Percentiles rank a stretch among this genome's conserved stretches.
These are phyloP conservation scores for Buathra laborator DNA, from an alignment of 2,888 invertebrate genomes.

Conservation along the genomic window DNA sequence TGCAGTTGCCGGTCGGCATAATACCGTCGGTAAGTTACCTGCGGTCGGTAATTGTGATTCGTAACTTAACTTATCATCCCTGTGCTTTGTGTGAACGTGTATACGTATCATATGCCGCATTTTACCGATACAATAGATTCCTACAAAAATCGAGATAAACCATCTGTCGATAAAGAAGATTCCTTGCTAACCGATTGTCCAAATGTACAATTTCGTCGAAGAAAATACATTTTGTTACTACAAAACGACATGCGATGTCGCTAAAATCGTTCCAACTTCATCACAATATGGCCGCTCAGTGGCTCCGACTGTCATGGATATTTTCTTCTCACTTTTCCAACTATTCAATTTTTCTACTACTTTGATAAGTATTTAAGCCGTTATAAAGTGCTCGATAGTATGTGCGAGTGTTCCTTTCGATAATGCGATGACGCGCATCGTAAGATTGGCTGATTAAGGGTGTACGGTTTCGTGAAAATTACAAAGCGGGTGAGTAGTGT, in stretches of 20 bases:
- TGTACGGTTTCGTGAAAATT: conserved; percentile 44
- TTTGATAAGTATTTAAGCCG: conserved; percentile 75
- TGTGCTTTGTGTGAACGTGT: no score
- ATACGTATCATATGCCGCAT: neutral
- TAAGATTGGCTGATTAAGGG: conserved; percentile 44
- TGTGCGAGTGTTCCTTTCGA: conserved; percentile 30
- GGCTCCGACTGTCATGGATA: conserved; percentile 81
- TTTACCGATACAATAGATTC: neutral
- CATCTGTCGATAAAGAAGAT: neutral
- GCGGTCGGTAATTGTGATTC: neutral
- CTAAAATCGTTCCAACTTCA: conserved; percentile 57
- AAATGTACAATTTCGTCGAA: neutral
- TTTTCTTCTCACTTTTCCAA: conserved; percentile 81
- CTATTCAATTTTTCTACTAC: conserved; percentile 79
- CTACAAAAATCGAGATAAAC: neutral
- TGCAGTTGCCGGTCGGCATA: neutral
- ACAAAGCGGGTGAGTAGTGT: conserved; percentile 67
- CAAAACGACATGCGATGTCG: conserved; percentile 55
- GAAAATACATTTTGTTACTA: neutral
- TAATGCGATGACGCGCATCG: conserved; percentile 48
- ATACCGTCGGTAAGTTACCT: neutral
- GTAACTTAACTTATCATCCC: no score
- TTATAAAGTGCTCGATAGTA: conserved; percentile 42
- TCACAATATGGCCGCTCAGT: conserved; percentile 82
- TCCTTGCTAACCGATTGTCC: conserved; percentile 1